Percentiles rank a stretch among this genome's conserved stretches.
phyloP scores from a whole-genome alignment of 2,888 invertebrate species.

The Elysia crispata region DNA sequence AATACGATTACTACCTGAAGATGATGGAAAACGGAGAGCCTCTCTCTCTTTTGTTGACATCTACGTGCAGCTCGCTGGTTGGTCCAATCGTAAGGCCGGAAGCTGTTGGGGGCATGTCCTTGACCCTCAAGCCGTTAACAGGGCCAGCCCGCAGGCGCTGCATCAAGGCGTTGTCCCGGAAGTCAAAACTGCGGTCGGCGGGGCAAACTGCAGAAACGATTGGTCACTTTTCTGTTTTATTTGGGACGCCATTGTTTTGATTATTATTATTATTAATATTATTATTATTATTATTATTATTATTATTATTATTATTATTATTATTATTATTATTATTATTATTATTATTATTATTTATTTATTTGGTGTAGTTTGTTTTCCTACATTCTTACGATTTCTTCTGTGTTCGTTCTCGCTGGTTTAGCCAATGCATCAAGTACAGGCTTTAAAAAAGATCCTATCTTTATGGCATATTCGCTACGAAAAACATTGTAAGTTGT shows the following conservation, averaged over 20 bases:
- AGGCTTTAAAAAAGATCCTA: too few species aligned
- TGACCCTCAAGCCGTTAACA: constrained; percentile 18
- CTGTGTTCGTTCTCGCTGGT: too few species aligned
- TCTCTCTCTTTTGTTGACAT: constrained; percentile 18
- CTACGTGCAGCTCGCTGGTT: constrained; percentile 32
- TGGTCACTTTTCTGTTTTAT: background rate
- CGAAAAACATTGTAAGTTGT: too few species aligned
- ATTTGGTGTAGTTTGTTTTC: too few species aligned
- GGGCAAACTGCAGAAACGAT: constrained; percentile 24
- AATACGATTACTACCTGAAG: background rate
- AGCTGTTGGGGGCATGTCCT: background rate
- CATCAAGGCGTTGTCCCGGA: constrained; percentile 10
- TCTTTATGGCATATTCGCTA: too few species aligned
- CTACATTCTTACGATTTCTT: too few species aligned
- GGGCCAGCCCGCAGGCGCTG: background rate
- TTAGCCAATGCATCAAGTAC: too few species aligned
- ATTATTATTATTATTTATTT: too few species aligned
- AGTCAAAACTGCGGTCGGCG: constrained; percentile 30
- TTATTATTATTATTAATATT: background rate
- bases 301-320: too few species aligned
- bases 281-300: too few species aligned
- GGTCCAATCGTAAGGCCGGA: background rate
- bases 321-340: too few species aligned
- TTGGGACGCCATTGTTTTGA: background rate
- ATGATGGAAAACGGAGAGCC: constrained; percentile 13